Evolutionary conservation across 92 coral and sea anemone species (phyloP).

Genomic region (Anthopleura xanthogrammica): DNA sequence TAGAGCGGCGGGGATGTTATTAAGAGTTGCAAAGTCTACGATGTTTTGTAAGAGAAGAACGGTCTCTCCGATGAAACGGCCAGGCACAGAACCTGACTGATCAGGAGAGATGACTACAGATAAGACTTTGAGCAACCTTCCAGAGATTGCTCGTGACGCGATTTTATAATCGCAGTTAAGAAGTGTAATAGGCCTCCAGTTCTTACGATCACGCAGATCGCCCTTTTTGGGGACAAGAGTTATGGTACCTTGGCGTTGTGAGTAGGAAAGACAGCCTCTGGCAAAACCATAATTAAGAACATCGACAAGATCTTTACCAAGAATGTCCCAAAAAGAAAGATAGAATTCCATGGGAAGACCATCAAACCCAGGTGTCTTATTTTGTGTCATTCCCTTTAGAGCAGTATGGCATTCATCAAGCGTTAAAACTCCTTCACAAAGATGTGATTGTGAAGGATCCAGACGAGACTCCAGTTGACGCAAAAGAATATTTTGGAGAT

Average conservation of each 20-base stretch:
- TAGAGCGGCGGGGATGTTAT: slow-evolving; percentile 7
- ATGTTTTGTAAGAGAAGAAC: background rate
- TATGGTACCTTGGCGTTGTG: slow-evolving; percentile 42
- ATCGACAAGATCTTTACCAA: slow-evolving; percentile 42
- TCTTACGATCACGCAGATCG: slow-evolving; percentile 18
- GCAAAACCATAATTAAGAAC: slow-evolving; percentile 33
- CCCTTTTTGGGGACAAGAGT: slow-evolving; percentile 51
- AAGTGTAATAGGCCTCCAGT: slow-evolving; percentile 64
- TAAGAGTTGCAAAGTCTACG: background rate
- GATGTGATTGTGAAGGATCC: background rate
- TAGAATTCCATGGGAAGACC: slow-evolving; percentile 68
- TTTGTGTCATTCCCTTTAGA: slow-evolving; percentile 28
- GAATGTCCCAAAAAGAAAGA: slow-evolving; percentile 38
- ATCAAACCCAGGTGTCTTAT: slow-evolving; percentile 53
- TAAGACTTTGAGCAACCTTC: slow-evolving; percentile 31
- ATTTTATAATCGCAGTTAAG: slow-evolving; percentile 53
- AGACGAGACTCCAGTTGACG: background rate
- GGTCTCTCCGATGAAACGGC: background rate
- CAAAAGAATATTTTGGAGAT: background rate
- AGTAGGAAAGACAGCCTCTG: background rate
- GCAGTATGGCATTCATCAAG: slow-evolving; percentile 32
- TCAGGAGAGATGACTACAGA: slow-evolving; percentile 17
- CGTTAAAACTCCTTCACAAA: slow-evolving; percentile 49
- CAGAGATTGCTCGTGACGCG: slow-evolving; percentile 14
- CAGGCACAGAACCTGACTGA: slow-evolving; percentile 21